Conservation (phyloP, 1,140 invertebrate species). For the Centruroides vittatus region DNA sequence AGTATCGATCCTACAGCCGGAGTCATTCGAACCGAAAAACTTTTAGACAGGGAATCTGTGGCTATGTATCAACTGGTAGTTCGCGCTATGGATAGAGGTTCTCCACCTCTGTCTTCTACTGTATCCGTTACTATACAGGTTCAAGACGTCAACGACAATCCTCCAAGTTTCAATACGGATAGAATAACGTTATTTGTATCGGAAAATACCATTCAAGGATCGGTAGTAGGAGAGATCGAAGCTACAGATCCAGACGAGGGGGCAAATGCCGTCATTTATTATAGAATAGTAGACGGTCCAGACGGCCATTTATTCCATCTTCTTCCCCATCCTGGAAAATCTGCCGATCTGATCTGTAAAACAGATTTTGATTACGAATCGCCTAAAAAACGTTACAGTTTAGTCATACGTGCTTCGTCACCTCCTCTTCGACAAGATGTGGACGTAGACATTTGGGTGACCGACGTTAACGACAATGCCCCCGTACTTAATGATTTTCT, state of each 20-base stretch:
- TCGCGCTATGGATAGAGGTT: conserved; percentile 72
- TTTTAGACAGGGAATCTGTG: conserved; percentile 77
- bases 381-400: conserved; percentile 66
- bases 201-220: conserved; percentile 85
- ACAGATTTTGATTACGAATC: conserved; percentile 88
- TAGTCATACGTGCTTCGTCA: conserved; percentile 72
- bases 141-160: conserved; percentile 77
- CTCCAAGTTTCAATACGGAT: conserved; percentile 76
- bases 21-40: conserved; percentile 74
- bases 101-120: conserved; percentile 35
- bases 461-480: conserved; percentile 84
- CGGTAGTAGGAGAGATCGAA: conserved; percentile 73
- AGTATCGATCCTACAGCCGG: conserved; percentile 81
- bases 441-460: conserved; percentile 69
- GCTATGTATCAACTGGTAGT: conserved; percentile 69
- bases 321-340: conserved; percentile 36
- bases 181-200: conserved; percentile 69
- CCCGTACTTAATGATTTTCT: conserved; percentile 76
- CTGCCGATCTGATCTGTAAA: conserved; percentile 69
- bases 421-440: conserved; percentile 74
- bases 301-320: conserved; percentile 74
- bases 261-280: conserved; percentile 74
- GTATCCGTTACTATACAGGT: conserved; percentile 58
- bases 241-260: conserved; percentile 90
- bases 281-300: conserved; percentile 73